These are phyloP conservation scores for Tachypleus tridentatus DNA, from an alignment of 1,140 invertebrate species.

Conservation along the genomic window DNA sequence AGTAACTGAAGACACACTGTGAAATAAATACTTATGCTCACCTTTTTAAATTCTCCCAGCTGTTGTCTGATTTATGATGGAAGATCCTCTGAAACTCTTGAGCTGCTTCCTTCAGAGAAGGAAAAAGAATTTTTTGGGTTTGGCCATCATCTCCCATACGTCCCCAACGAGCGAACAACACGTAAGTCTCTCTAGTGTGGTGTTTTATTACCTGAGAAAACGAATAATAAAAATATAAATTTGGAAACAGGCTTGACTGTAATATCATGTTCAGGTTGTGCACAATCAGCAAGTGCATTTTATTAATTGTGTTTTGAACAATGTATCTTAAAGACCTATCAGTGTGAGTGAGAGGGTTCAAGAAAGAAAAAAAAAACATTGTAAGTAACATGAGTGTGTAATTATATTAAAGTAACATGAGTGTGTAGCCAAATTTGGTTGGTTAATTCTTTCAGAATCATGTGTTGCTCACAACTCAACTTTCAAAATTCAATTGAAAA, in stretches of 20 bases:
- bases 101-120: conserved; percentile 33
- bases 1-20: too few species aligned
- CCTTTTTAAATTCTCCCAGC: conserved; percentile 34
- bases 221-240: not conserved
- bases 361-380: conserved; percentile 8
- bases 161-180: conserved; percentile 45
- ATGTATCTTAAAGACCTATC: not conserved
- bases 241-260: not conserved
- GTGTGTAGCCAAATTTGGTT: too few species aligned
- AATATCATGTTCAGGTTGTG: not conserved
- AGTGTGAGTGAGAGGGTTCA: not conserved
- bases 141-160: conserved; percentile 39
- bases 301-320: not conserved
- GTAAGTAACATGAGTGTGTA: too few species aligned
- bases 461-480: not conserved
- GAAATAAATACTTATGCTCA: too few species aligned
- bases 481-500: not conserved
- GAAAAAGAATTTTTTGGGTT: conserved; percentile 41
- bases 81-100: conserved; percentile 44
- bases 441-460: not conserved
- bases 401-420: too few species aligned
- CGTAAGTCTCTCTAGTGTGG: conserved; percentile 36
- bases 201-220: conserved; percentile 33
- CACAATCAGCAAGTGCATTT: not conserved
- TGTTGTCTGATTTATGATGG: conserved; percentile 40